These are phyloP conservation scores for Taxidea taxus DNA, from an alignment of 2,113 vertebrate species.

Conservation along the genomic window DNA sequence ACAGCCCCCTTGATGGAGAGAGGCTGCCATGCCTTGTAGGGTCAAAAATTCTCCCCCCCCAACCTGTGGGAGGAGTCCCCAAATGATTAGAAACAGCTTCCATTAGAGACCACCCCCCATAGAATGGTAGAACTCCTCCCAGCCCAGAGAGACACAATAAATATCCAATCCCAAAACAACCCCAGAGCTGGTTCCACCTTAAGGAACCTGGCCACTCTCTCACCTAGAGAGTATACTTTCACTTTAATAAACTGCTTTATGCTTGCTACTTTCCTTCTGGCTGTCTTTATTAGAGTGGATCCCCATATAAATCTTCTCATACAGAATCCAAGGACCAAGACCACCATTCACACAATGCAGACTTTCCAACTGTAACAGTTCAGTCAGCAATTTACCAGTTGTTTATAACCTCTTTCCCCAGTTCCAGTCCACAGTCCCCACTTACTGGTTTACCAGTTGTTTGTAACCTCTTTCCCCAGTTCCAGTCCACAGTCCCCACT, in stretches of 20 bases:
- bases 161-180: background rate
- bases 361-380: background rate
- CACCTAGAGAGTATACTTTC: background rate
- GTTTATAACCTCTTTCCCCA: background rate
- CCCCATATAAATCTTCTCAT: background rate
- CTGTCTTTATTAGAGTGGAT: background rate
- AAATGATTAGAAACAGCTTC: background rate
- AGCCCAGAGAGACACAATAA: background rate
- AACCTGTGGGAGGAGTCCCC: background rate
- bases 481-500: background rate
- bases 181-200: background rate
- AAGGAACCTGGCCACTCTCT: background rate
- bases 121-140: background rate
- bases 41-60: background rate
- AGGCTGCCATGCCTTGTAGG: background rate
- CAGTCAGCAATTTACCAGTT: background rate
- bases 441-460: background rate
- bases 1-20: background rate
- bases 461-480: background rate
- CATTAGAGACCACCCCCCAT: background rate
- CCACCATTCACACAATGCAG: background rate
- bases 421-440: background rate
- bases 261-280: background rate
- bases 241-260: background rate
- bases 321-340: background rate